Percentiles rank a stretch among this genome's conserved stretches.
Evolutionary conservation across 2,113 vertebrate species (phyloP).

Genomic region (Ochotona princeps): DNA sequence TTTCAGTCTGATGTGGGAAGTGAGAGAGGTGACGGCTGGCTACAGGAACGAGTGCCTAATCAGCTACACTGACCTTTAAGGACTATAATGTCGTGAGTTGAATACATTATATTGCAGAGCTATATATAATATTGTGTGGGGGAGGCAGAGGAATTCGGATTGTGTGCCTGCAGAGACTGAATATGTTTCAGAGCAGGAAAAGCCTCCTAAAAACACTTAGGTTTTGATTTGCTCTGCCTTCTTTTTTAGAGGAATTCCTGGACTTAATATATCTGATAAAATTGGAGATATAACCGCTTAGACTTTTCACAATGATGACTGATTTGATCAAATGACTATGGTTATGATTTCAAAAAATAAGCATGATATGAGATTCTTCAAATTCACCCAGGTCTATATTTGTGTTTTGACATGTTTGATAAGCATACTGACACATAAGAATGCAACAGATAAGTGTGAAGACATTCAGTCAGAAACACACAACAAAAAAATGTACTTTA

Average conservation of each 20-base stretch:
- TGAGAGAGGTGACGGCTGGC: conserved; percentile 38
- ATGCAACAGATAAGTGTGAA: neutral
- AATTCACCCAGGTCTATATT: neutral
- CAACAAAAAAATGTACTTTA: neutral
- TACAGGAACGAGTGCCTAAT: conserved; percentile 47
- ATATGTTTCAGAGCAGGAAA: conserved; percentile 34
- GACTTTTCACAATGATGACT: neutral
- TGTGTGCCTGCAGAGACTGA: conserved; percentile 32
- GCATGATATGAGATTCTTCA: neutral
- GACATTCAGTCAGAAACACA: neutral
- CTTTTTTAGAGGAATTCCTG: neutral
- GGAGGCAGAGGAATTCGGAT: conserved; percentile 21
- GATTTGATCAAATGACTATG: neutral
- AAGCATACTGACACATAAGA: neutral
- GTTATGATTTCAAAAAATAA: neutral
- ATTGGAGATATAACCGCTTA: neutral
- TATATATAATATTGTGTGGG: conserved; percentile 50
- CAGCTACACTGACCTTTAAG: conserved; percentile 74
- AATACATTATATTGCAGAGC: conserved; percentile 60
- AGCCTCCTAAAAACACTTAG: neutral
- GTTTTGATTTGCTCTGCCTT: neutral
- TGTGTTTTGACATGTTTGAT: neutral
- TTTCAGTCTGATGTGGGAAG: conserved; percentile 43
- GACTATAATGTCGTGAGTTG: conserved; percentile 47
- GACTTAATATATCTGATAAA: neutral